Evolutionary conservation across 2,888 invertebrate species (phyloP).

Genomic region (Spilosoma lubricipeda): DNA sequence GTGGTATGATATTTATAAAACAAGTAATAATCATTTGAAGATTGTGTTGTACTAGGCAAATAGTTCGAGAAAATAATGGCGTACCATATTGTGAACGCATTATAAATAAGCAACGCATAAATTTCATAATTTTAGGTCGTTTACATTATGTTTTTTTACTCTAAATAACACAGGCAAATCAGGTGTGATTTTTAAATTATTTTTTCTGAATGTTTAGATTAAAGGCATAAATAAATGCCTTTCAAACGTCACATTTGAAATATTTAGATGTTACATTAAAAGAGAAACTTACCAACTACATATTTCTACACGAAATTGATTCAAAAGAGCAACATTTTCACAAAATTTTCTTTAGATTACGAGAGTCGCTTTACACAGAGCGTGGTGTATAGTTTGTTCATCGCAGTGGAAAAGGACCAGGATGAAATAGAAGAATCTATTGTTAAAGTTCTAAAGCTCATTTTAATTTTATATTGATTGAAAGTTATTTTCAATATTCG

Average conservation of each 20-base stretch:
- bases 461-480: too few species aligned
- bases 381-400: background rate
- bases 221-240: background rate
- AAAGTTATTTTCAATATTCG: too few species aligned
- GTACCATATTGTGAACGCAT: background rate
- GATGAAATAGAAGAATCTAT: background rate
- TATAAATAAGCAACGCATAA: background rate
- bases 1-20: conserved; percentile 33
- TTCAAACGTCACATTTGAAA: background rate
- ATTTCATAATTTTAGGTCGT: background rate
- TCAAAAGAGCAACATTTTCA: background rate
- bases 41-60: background rate
- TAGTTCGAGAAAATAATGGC: conserved; percentile 7
- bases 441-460: background rate
- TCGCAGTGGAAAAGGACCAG: background rate
- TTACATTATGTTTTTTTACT: background rate
- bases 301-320: background rate
- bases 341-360: background rate
- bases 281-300: background rate
- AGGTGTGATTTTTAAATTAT: background rate
- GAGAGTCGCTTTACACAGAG: background rate
- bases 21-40: background rate
- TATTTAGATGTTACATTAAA: background rate
- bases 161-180: background rate
- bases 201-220: background rate